phyloP scores from a whole-genome alignment of 2,888 invertebrate species.

The Pemphredon lugubris region DNA sequence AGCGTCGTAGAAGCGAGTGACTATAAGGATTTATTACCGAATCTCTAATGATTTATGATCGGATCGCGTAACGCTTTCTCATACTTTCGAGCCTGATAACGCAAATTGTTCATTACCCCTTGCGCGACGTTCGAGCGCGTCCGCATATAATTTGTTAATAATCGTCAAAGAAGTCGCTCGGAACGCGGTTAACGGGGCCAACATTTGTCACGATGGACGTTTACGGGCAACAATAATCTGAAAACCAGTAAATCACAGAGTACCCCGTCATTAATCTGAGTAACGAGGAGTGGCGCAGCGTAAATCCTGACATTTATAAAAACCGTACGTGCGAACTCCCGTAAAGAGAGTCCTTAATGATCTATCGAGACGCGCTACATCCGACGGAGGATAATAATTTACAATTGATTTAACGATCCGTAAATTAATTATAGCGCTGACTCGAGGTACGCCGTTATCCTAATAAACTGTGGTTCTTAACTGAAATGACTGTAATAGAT shows the following conservation, averaged over 20 bases:
- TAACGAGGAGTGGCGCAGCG: too few relatives aligned
- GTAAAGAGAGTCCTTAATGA: too few relatives aligned
- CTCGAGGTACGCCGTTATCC: too few relatives aligned
- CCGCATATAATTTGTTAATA: conserved; percentile 33
- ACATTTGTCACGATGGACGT: conserved; percentile 42
- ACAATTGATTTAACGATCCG: neutral
- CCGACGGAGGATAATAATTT: too few relatives aligned
- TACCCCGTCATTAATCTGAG: conserved; percentile 38
- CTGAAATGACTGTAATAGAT: too few relatives aligned
- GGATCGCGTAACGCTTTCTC: conserved; percentile 10
- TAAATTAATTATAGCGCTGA: too few relatives aligned
- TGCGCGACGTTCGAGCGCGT: too few relatives aligned
- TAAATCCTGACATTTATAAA: too few relatives aligned
- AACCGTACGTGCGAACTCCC: too few relatives aligned
- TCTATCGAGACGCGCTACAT: neutral
- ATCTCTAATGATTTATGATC: conserved; percentile 38
- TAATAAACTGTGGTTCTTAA: too few relatives aligned
- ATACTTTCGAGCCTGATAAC: too few relatives aligned
- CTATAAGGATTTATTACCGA: conserved; percentile 36
- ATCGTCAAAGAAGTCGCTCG: conserved; percentile 28
- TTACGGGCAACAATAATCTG: conserved; percentile 44
- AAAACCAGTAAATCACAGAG: conserved; percentile 38
- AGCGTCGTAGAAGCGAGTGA: conserved; percentile 27
- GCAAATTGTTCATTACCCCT: too few relatives aligned
- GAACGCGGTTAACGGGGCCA: conserved; percentile 19